Conservation (phyloP, 2,113 vertebrate species). For the Clarias gariepinus region DNA sequence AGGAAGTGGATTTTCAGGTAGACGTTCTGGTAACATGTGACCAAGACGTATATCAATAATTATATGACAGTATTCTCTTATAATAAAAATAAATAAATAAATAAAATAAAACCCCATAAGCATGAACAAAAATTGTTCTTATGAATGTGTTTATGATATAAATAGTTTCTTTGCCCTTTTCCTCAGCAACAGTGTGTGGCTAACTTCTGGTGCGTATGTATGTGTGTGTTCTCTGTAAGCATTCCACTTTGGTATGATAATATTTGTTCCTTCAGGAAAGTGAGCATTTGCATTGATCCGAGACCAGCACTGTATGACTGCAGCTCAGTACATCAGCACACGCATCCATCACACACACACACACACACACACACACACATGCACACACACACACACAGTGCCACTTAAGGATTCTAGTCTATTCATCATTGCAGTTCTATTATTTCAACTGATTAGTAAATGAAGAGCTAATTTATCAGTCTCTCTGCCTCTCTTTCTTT, state of each 20-base stretch:
- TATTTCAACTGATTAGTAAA: conserved; percentile 66
- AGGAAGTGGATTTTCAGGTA: background rate
- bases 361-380: conserved; percentile 34
- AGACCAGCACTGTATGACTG: conserved; percentile 44
- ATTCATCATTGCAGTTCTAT: conserved; percentile 61
- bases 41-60: background rate
- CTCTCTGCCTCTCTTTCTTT: conserved; percentile 24
- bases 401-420: conserved; percentile 34
- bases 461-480: conserved; percentile 53
- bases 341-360: conserved; percentile 58
- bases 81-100: too few relatives aligned
- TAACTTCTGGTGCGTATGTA: background rate
- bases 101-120: too few relatives aligned
- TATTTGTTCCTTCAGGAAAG: conserved; percentile 57
- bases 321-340: conserved; percentile 54
- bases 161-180: background rate
- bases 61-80: background rate
- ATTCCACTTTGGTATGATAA: conserved; percentile 65
- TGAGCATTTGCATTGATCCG: conserved; percentile 56
- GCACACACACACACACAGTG: conserved; percentile 47
- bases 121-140: background rate
- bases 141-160: background rate
- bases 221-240: conserved; percentile 28
- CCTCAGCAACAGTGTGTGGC: background rate
- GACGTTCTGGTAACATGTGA: background rate